These are phyloP conservation scores for Cremastinae sp. DNA, from an alignment of 2,888 invertebrate genomes.

Conservation along the genomic window DNA sequence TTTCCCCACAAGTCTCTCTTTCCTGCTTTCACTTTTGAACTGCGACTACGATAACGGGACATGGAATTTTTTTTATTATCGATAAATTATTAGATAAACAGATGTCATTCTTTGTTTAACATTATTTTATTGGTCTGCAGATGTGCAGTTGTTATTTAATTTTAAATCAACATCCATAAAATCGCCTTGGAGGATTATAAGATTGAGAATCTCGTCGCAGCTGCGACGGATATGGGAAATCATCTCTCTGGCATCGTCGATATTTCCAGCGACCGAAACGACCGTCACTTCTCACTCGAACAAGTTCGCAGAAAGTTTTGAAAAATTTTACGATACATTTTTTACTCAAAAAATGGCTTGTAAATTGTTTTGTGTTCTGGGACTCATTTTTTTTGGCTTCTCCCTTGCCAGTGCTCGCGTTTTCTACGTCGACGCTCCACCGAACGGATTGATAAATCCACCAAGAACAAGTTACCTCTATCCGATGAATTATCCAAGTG, in stretches of 20 bases:
- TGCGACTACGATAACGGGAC: no score
- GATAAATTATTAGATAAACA: no score
- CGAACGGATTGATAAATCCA: conserved; percentile 33
- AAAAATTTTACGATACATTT: no score
- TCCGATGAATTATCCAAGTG: conserved; percentile 50
- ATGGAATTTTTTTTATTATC: no score
- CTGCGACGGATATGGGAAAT: conserved; percentile 6
- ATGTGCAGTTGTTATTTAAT: no score
- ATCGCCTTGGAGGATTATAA: conserved; percentile 36
- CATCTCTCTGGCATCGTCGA: not conserved
- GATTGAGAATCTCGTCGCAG: conserved; percentile 15
- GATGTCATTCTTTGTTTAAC: no score
- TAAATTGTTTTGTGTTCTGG: conserved; percentile 56
- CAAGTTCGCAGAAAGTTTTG: conserved; percentile 2
- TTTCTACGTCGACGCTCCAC: conserved; percentile 55
- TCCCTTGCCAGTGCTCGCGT: conserved; percentile 53
- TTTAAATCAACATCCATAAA: no score
- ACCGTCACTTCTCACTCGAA: conserved; percentile 21
- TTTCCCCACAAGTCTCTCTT: no score
- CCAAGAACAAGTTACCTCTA: conserved; percentile 60
- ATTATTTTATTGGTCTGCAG: no score
- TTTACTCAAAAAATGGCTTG: conserved; percentile 63
- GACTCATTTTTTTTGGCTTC: conserved; percentile 58
- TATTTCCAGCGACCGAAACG: not conserved
- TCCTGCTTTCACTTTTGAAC: no score